Evolutionary conservation across 2,113 vertebrate genomes (phyloP).

Genomic region (Sander lucioperca): DNA sequence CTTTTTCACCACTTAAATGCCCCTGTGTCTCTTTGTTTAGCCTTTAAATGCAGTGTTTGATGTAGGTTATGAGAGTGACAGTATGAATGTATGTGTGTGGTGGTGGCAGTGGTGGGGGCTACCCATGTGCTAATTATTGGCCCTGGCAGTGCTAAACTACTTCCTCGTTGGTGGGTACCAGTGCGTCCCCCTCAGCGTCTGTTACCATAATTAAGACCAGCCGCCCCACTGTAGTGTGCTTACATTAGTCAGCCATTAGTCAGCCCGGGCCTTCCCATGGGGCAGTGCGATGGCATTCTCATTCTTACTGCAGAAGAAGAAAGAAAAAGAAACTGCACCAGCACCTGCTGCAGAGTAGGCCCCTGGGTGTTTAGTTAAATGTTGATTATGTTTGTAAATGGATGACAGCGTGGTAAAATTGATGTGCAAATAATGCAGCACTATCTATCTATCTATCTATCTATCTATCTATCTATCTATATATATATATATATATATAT

Average conservation of each 20-base stretch:
- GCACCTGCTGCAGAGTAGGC: slow-evolving; percentile 74
- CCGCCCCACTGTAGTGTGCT: slow-evolving; percentile 62
- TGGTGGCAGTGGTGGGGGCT: not conserved
- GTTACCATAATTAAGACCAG: slow-evolving; percentile 81
- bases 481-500: no score
- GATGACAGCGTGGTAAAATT: slow-evolving; percentile 31
- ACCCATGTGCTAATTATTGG: slow-evolving; percentile 73
- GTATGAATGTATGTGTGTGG: slow-evolving; percentile 32
- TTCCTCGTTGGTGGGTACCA: slow-evolving; percentile 67
- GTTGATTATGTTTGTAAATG: slow-evolving; percentile 81
- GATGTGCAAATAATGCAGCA: slow-evolving; percentile 27
- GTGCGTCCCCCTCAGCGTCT: slow-evolving; percentile 72
- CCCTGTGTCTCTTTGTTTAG: slow-evolving; percentile 7
- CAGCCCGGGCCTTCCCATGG: slow-evolving; percentile 75
- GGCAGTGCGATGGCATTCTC: slow-evolving; percentile 70
- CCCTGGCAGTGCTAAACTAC: slow-evolving; percentile 62
- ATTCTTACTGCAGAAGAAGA: slow-evolving; percentile 69
- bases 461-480: no score
- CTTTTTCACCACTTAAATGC: slow-evolving; percentile 37
- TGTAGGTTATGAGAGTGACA: slow-evolving; percentile 21
- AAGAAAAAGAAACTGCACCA: slow-evolving; percentile 58
- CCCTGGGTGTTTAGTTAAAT: slow-evolving; percentile 77
- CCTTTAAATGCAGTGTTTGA: slow-evolving; percentile 48
- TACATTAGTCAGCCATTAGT: slow-evolving; percentile 78
- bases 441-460: slow-evolving; percentile 8